These are phyloP conservation scores for Entomobrya multifasciata DNA, from an alignment of 2,888 invertebrate species.

Conservation along the genomic window DNA sequence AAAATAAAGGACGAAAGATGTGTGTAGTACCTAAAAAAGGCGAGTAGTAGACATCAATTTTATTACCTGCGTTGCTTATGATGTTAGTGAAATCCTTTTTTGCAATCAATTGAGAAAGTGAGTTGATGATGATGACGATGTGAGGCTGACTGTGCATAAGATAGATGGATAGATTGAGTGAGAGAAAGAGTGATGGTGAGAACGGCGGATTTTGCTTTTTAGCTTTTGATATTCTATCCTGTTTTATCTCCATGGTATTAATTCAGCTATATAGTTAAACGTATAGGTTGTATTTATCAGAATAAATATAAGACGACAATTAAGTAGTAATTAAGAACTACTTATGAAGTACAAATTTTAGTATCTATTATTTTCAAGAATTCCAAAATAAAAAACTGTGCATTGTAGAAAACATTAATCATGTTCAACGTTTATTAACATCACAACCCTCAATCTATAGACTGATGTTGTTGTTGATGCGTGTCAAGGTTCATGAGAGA, in stretches of 20 bases:
- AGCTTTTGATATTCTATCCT: neutral
- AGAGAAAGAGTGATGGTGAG: neutral
- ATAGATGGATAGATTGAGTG: too few relatives aligned
- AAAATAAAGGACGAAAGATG: neutral
- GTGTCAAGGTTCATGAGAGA: neutral
- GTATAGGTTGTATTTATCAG: too few relatives aligned
- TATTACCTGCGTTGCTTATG: constrained; percentile 65
- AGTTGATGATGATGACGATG: neutral
- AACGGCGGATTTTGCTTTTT: neutral
- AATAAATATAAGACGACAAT: too few relatives aligned
- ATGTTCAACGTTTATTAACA: too few relatives aligned
- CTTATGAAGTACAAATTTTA: too few relatives aligned
- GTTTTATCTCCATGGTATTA: neutral
- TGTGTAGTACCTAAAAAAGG: neutral
- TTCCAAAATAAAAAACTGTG: too few relatives aligned
- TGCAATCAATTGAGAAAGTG: constrained; percentile 30
- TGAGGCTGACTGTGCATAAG: too few relatives aligned
- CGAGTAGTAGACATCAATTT: constrained; percentile 60
- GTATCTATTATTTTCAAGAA: too few relatives aligned
- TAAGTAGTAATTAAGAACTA: too few relatives aligned
- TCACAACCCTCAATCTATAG: too few relatives aligned
- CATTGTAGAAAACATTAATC: too few relatives aligned
- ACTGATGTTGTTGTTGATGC: neutral
- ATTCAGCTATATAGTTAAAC: too few relatives aligned
- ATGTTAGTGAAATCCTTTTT: neutral